Percentiles rank a stretch among this genome's conserved stretches.
These are phyloP conservation scores for Helogale parvula DNA, from an alignment of 2,113 vertebrate species.

Conservation along the genomic window DNA sequence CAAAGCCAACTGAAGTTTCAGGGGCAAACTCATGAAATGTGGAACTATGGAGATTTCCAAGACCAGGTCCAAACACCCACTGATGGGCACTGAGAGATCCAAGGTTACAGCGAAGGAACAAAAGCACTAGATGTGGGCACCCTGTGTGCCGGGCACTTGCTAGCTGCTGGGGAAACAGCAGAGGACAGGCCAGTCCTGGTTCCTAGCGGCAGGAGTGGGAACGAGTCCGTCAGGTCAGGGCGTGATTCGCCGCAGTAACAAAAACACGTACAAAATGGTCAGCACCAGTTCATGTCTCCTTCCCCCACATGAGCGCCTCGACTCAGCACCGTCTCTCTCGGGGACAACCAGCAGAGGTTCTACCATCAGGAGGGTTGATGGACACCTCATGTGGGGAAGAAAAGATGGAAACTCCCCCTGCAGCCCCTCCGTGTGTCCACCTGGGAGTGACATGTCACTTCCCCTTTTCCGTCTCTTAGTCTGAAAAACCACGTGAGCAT, in stretches of 20 bases:
- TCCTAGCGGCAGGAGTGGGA: accelerated
- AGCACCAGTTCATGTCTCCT: accelerated
- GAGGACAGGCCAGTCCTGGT: accelerated
- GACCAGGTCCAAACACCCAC: accelerated
- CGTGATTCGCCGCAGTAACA: too few relatives aligned
- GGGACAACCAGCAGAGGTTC: not conserved
- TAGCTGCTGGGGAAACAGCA: not conserved
- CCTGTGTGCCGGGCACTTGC: too few relatives aligned
- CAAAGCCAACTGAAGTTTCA: not conserved
- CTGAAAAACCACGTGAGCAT: accelerated
- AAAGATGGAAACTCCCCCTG: accelerated
- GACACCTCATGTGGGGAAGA: not conserved
- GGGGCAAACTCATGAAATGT: accelerated
- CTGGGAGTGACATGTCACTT: accelerated
- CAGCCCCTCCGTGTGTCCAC: accelerated
- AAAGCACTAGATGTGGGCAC: accelerated
- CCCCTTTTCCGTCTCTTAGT: not conserved
- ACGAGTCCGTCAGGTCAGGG: not conserved
- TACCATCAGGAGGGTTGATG: accelerated
- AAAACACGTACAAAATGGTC: not conserved
- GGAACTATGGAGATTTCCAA: too few relatives aligned
- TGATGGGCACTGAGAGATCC: too few relatives aligned
- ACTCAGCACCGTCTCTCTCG: accelerated
- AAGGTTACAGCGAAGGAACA: too few relatives aligned
- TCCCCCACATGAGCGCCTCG: accelerated